A percentile compares a stretch with the other conserved stretches of the same genome.
Evolutionary conservation across 2,888 invertebrate species (phyloP).

Genomic region (Cylindroiulus punctatus): DNA sequence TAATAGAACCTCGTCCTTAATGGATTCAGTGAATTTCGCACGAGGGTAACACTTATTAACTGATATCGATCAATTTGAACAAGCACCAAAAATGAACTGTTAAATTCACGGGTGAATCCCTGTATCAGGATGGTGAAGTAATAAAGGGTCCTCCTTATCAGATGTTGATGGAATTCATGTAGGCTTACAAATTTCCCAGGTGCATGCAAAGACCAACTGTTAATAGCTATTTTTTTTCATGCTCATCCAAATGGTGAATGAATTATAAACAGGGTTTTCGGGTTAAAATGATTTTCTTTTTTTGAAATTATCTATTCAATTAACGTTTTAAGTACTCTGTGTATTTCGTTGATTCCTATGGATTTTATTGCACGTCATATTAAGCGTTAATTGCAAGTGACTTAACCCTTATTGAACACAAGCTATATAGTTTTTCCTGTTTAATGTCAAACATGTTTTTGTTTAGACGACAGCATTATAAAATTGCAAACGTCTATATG

Average conservation of each 20-base stretch:
- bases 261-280: neutral
- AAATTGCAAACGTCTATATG: no score
- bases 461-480: no score
- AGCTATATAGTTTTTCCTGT: no score
- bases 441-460: no score
- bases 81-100: neutral
- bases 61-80: constrained; percentile 35
- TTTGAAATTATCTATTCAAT: no score
- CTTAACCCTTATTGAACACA: no score
- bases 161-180: neutral
- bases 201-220: neutral
- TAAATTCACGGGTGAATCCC: neutral
- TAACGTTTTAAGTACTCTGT: no score
- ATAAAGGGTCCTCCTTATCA: neutral
- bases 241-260: neutral
- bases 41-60: neutral
- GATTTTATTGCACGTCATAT: no score
- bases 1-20: neutral
- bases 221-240: neutral
- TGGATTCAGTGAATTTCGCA: neutral
- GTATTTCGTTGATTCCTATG: no score
- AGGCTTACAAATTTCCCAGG: constrained; percentile 1
- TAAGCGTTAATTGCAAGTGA: no score
- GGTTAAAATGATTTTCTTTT: no score
- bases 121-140: neutral